A percentile compares a stretch with the other conserved stretches of the same genome.
phyloP scores from a whole-genome alignment of 1,140 invertebrate species.

The Leguminivora glycinivorella region DNA sequence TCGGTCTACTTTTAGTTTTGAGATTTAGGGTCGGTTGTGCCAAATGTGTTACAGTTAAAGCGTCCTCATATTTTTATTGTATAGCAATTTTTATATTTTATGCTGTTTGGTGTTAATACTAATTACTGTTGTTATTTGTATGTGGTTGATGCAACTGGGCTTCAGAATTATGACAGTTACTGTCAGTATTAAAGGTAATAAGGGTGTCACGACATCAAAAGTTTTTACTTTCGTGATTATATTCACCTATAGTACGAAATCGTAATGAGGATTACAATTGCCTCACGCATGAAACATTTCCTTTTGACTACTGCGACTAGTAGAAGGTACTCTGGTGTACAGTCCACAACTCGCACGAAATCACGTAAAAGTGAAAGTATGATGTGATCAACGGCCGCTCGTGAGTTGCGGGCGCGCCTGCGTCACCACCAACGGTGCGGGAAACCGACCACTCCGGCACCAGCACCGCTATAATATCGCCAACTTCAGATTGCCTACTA shows the following conservation, averaged over 20 bases:
- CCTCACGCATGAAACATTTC: neutral
- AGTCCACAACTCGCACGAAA: constrained; percentile 56
- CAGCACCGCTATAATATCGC: neutral
- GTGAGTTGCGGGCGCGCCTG: constrained; percentile 27
- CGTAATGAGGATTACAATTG: neutral
- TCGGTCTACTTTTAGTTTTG: neutral
- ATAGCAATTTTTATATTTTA: too few relatives aligned
- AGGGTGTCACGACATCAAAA: neutral
- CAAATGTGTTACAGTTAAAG: too few relatives aligned
- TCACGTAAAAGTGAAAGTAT: constrained; percentile 71
- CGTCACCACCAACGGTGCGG: neutral
- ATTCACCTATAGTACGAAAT: neutral
- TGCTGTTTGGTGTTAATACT: too few relatives aligned
- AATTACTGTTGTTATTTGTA: too few relatives aligned
- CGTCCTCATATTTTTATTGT: too few relatives aligned
- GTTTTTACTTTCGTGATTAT: too few relatives aligned
- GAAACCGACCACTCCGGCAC: neutral
- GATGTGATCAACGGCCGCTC: constrained; percentile 49
- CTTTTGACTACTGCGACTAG: neutral
- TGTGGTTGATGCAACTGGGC: too few relatives aligned
- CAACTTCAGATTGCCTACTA: too few relatives aligned
- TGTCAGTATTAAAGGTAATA: too few relatives aligned
- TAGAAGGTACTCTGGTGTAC: constrained; percentile 34
- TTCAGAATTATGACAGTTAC: too few relatives aligned
- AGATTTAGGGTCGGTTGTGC: too few relatives aligned